Conservation (phyloP, 2,113 vertebrate species). For the Pteruthius melanotis region DNA sequence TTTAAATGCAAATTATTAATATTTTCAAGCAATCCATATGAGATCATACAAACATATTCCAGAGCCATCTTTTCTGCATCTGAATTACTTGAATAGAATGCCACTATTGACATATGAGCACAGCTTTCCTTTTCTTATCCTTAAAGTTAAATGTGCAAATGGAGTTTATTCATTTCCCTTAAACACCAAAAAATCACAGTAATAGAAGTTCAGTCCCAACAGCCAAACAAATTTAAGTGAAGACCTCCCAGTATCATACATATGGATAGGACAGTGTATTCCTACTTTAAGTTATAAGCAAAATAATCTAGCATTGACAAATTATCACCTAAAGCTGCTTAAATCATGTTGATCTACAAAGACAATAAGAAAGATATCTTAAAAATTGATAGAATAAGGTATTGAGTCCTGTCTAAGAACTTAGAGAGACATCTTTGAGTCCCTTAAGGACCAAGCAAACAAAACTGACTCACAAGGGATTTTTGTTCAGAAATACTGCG, state of each 20-base stretch:
- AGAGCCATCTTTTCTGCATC: background rate
- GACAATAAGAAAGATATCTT: background rate
- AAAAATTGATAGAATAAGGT: background rate
- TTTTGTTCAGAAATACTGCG: background rate
- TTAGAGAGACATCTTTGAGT: background rate
- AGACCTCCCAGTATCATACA: accelerated
- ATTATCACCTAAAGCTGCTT: background rate
- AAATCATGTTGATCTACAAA: background rate
- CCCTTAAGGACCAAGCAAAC: background rate
- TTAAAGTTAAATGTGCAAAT: background rate
- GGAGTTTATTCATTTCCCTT: background rate
- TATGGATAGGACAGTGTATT: background rate
- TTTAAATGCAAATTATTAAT: background rate
- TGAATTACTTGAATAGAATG: background rate
- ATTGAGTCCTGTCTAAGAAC: background rate
- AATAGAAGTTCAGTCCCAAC: background rate
- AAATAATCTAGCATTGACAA: background rate
- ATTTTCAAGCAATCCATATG: background rate
- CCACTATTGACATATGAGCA: background rate
- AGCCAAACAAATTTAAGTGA: background rate
- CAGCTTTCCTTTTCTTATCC: background rate
- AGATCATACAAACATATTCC: background rate
- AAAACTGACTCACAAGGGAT: background rate
- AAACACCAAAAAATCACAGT: background rate
- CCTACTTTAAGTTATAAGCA: background rate